Conservation (phyloP, 1,140 invertebrate species). For the Muscidifurax raptorellus region DNA sequence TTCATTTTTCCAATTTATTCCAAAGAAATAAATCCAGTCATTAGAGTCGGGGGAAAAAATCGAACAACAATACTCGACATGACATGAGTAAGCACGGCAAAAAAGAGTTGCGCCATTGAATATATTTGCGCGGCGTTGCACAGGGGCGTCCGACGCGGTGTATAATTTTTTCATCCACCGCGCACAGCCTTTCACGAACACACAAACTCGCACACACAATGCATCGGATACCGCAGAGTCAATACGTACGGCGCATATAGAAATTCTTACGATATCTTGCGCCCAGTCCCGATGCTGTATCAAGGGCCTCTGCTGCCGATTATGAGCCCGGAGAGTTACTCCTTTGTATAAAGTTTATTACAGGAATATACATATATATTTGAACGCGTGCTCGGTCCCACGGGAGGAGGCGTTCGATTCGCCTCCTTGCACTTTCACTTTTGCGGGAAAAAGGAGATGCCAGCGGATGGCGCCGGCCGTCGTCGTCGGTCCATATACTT, state of each 20-base stretch:
- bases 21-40: background rate
- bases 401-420: slow-evolving; percentile 19
- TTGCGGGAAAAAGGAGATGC: background rate
- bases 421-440: slow-evolving; percentile 44
- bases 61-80: slow-evolving; percentile 9
- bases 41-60: background rate
- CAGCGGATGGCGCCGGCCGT: background rate
- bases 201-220: slow-evolving; percentile 7
- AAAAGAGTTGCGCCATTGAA: background rate
- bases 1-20: background rate
- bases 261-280: slow-evolving; percentile 34
- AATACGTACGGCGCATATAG: slow-evolving; percentile 17
- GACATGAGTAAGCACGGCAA: slow-evolving; percentile 3
- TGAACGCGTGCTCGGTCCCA: background rate
- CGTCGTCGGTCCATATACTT: background rate
- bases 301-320: background rate
- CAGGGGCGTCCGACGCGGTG: background rate
- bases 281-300: background rate
- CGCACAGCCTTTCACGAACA: slow-evolving; percentile 9
- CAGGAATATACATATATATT: too few relatives aligned
- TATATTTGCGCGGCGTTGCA: background rate
- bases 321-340: too few relatives aligned
- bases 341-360: too few relatives aligned
- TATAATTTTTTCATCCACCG: background rate
- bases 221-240: slow-evolving; percentile 4